Evolutionary conservation across 1,140 invertebrate species (phyloP), one percentile per base, ranked within the genome.

Genomic region (Drosophila funebris): DNA sequence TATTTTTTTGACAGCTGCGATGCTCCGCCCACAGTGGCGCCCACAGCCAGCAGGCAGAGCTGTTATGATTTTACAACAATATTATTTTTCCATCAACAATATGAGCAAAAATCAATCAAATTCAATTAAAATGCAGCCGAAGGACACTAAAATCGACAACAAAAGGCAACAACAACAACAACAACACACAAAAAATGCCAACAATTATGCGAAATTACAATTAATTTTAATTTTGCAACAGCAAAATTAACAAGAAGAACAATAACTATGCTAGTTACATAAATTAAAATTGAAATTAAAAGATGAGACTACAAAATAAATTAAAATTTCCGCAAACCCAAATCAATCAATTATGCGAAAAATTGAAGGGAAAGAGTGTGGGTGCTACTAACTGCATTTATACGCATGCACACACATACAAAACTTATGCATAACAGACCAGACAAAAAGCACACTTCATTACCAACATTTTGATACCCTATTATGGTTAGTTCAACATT

Each of bases 41-140:
- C 33, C 13, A 7, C 56, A n/a, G 31, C 11, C 52, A 44, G 29
- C 41, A 7, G 9, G 27, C 56, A 13, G 14, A 64, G 57, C 72
- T 75, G 62, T 83, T 78, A 82, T 82, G 78, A 88, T 82, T 88
- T 87, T 87, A 85, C 82, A 88, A 88, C 83, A 87, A 87, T 87
- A 88, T 88, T 88, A 88, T 88, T 88, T 73, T 88, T 88, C 66
- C 75, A 88, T 87, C 82, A 87, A 71, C 82, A 85, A 76, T 64
- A 82, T 87, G 78, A 83, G 78, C 78, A 88, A 83, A 85, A 88
- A 88, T 88, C 83, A 88, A 88, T 88, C 83, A 88, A 79, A 76
- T 83, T 88, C 83, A 88, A 88, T 88, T 88, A 88, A 83, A 88
- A 67, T 69, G 64, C 78, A 31, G 75, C 78, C 69, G 48, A 66